phyloP scores from a whole-genome alignment of 2,888 invertebrate genomes.

The Rhimphoctona megacephalus region DNA sequence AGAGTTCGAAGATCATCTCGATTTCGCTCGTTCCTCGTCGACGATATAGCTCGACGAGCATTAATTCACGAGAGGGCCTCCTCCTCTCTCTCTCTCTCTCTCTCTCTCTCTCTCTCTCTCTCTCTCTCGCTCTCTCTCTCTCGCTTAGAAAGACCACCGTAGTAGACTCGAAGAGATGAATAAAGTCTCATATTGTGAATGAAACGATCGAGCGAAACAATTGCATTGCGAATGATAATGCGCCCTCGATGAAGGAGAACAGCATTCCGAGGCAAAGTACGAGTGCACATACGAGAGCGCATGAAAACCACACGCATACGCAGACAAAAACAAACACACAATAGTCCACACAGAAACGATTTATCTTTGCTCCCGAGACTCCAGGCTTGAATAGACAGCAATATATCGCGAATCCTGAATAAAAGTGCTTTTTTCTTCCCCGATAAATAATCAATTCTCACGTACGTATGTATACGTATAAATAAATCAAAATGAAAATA shows the following conservation, averaged over 20 bases:
- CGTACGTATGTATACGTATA: background rate
- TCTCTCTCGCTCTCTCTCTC: too few species aligned
- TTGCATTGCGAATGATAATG: slow-evolving; percentile 29
- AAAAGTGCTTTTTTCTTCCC: background rate
- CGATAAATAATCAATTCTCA: slow-evolving; percentile 6
- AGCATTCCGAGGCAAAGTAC: slow-evolving; percentile 25
- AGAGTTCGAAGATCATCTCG: slow-evolving; percentile 4
- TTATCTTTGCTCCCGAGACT: slow-evolving; percentile 10
- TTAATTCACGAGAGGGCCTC: background rate
- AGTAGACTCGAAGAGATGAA: background rate
- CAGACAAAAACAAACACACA: background rate
- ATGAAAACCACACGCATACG: background rate
- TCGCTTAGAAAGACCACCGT: slow-evolving; percentile 20
- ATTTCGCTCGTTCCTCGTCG: background rate
- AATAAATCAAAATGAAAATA: background rate
- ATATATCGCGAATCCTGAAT: background rate
- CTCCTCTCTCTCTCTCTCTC: too few species aligned
- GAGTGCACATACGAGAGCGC: background rate
- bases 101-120: background rate
- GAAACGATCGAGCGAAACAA: slow-evolving; percentile 38
- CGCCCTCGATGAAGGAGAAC: slow-evolving; percentile 40
- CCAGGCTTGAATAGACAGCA: background rate
- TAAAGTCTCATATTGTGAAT: slow-evolving; percentile 40
- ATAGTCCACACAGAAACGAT: background rate
- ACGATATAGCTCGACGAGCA: background rate